Conservation (phyloP, 2,888 invertebrate species). For the Parnassius orleans region DNA sequence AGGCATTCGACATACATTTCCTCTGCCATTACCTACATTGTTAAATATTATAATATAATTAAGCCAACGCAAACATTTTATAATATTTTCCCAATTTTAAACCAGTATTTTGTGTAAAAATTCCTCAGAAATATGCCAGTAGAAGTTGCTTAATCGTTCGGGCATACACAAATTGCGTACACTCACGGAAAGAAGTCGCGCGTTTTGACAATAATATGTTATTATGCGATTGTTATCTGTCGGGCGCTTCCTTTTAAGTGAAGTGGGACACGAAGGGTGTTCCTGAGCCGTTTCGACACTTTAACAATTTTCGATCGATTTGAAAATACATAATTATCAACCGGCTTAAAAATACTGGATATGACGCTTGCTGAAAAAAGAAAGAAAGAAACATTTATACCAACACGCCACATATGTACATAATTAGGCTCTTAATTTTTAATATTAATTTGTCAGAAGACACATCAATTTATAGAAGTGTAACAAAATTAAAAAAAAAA, state of each 20-base stretch:
- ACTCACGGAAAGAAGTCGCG: constrained; percentile 38
- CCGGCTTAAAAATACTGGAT: not conserved
- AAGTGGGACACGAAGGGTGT: constrained; percentile 39
- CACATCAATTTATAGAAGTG: too few relatives aligned
- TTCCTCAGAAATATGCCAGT: constrained; percentile 2
- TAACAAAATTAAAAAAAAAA: too few relatives aligned
- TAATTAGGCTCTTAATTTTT: too few relatives aligned
- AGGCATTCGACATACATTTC: too few relatives aligned
- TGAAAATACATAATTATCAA: not conserved
- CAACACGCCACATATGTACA: too few relatives aligned
- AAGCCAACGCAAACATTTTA: too few relatives aligned
- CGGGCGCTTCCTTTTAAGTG: constrained; percentile 35
- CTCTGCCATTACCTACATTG: too few relatives aligned
- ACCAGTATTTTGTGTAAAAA: constrained; percentile 7
- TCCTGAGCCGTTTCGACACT: constrained; percentile 26
- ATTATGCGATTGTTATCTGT: constrained; percentile 38
- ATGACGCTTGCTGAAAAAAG: too few relatives aligned
- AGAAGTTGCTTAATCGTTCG: constrained; percentile 37
- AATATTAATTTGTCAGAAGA: too few relatives aligned
- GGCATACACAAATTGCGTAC: constrained; percentile 37
- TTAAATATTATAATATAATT: too few relatives aligned
- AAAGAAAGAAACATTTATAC: too few relatives aligned
- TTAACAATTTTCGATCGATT: constrained; percentile 26
- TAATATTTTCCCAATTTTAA: too few relatives aligned
- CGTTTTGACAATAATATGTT: constrained; percentile 34